A percentile compares a stretch with the other conserved stretches of the same genome.
phyloP scores from a whole-genome alignment of 2,797 vertebrate species.

The Peromyscus aztecus region DNA sequence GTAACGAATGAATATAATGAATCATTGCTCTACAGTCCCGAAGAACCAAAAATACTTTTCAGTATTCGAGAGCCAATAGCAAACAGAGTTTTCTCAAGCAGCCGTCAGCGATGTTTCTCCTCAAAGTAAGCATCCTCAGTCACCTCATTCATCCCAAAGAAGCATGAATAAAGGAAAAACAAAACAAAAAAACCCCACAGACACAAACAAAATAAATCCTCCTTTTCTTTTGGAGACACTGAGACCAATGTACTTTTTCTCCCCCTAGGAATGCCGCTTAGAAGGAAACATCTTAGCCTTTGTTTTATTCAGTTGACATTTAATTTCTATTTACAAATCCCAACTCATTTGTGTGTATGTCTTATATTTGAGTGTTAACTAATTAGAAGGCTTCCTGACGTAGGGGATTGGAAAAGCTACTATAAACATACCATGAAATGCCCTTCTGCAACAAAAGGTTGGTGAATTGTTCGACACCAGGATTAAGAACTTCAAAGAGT shows the following conservation, averaged over 20 bases:
- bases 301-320: conserved; percentile 44
- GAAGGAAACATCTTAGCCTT: conserved; percentile 21
- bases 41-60: conserved; percentile 95
- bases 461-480: neutral
- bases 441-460: conserved; percentile 23
- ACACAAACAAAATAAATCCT: neutral
- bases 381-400: conserved; percentile 9
- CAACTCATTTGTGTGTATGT: neutral
- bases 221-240: neutral
- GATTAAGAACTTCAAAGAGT: conserved; percentile 26
- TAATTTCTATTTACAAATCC: conserved; percentile 51
- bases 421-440: neutral
- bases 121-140: conserved; percentile 91
- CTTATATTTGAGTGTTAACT: conserved; percentile 3
- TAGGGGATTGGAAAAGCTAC: conserved; percentile 18
- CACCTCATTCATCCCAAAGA: neutral
- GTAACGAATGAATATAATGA: conserved; percentile 96
- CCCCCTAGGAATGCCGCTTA: neutral
- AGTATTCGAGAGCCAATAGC: conserved; percentile 97
- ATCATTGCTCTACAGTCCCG: conserved; percentile 95
- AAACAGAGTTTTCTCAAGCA: conserved; percentile 97
- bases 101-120: conserved; percentile 95
- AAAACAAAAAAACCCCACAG: neutral
- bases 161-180: neutral
- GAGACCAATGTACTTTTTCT: neutral